These are phyloP conservation scores for Clepsis dumicolana DNA, from an alignment of 2,888 invertebrate genomes.

Conservation along the genomic window DNA sequence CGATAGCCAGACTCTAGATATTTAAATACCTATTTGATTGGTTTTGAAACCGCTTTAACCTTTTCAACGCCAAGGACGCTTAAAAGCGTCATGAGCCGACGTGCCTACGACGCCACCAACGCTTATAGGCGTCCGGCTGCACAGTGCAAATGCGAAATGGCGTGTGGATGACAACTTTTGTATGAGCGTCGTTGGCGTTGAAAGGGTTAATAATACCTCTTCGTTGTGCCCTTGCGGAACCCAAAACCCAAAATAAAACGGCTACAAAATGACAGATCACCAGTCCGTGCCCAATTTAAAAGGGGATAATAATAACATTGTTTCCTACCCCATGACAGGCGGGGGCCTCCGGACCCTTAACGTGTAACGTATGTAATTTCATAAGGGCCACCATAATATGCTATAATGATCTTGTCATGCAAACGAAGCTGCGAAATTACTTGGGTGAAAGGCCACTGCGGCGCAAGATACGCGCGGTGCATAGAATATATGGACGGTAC, in stretches of 20 bases:
- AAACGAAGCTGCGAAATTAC: constrained; percentile 9
- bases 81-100: too few relatives aligned
- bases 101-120: too few relatives aligned
- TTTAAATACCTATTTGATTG: too few relatives aligned
- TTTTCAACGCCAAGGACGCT: too few relatives aligned
- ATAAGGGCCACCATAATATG: constrained; percentile 13
- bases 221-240: not conserved
- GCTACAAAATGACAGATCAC: not conserved
- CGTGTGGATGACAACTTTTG: too few relatives aligned
- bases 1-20: too few relatives aligned
- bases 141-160: too few relatives aligned
- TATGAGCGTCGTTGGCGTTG: too few relatives aligned
- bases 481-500: not conserved
- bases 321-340: not conserved
- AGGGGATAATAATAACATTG: constrained; percentile 5
- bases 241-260: not conserved
- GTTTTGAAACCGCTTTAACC: too few relatives aligned
- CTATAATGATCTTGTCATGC: constrained; percentile 12
- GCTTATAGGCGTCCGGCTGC: too few relatives aligned
- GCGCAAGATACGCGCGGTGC: too few relatives aligned
- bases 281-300: not conserved
- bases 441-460: not conserved
- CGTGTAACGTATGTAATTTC: constrained; percentile 25
- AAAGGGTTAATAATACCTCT: too few relatives aligned
- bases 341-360: constrained; percentile 9